Evolutionary conservation across 2,888 invertebrate genomes (phyloP).

Genomic region (Mamestra brassicae): DNA sequence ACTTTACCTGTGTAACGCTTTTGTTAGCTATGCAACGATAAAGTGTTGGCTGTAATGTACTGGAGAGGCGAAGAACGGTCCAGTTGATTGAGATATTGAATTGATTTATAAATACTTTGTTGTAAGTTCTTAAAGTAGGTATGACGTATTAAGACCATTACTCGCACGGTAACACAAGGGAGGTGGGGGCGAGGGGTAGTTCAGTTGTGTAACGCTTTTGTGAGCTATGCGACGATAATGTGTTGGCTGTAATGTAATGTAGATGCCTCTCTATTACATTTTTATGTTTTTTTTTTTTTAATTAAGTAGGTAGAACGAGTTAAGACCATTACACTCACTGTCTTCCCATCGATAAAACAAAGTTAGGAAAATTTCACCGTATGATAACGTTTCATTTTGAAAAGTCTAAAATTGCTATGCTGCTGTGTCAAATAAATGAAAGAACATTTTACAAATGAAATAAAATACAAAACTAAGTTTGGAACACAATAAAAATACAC

Average conservation of each 20-base stretch:
- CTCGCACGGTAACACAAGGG: slow-evolving; percentile 33
- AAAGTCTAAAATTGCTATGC: background rate
- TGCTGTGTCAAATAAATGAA: slow-evolving; percentile 5
- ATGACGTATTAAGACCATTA: slow-evolving; percentile 61
- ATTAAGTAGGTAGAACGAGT: slow-evolving; percentile 38
- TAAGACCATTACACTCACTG: slow-evolving; percentile 47
- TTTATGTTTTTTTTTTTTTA: too few species aligned
- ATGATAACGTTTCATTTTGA: background rate
- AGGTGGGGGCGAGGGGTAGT: background rate
- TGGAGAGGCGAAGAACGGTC: background rate
- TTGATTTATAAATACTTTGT: background rate
- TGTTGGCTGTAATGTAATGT: too few species aligned
- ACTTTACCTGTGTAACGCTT: slow-evolving; percentile 28
- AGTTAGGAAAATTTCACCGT: too few species aligned
- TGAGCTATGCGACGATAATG: slow-evolving; percentile 25
- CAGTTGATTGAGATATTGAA: background rate
- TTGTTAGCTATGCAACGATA: slow-evolving; percentile 38
- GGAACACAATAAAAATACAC: background rate
- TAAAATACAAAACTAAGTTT: background rate
- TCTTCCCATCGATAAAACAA: too few species aligned
- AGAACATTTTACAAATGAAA: background rate
- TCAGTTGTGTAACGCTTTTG: slow-evolving; percentile 30
- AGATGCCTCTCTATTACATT: too few species aligned
- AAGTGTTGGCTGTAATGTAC: slow-evolving; percentile 1
- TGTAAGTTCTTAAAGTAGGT: background rate